Base-by-base conservation (phyloP, 2,797 vertebrate genomes). In the Peromyscus aztecus region DNA sequence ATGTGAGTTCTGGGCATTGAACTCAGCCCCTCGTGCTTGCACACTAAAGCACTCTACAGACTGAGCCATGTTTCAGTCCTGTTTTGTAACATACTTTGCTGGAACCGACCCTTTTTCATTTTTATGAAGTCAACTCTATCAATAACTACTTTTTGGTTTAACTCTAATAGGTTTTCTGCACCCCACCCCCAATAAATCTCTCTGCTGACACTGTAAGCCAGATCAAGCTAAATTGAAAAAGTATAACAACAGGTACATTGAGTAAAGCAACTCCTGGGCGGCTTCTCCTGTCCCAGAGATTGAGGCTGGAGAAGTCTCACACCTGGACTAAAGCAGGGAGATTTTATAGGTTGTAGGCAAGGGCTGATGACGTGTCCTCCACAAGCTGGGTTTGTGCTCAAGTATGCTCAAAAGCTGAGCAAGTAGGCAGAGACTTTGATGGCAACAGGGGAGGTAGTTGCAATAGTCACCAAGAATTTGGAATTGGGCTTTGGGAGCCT, bases 11-110 rank as follows among this genome's bases (percentile, higher is more conserved):
- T 46, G 6, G 34, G 78, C 34, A 61, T 29, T 82, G 37, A 83
- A 29, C 8, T 61, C 81, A 83, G 37, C 29, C 7, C 37, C 0
- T 21, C 9, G 1, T 16, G 63, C 11, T 52, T 67, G 12, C 31
- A n/a, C 21, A 13, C 3, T n/a, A 40, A 40, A 1, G 19, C 6
- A 49, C 21, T 34, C 49, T 24, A 9, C 11, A 67, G 43, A 85
- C 6, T 1, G 31, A 49, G 10, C 24, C 76, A 71, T 29, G 8
- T 76, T 93, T 85, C 40, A 88, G 59, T 69, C 10, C n/a, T 80
- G 81, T 84, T 96, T 93, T n/a, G 63, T 34, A 49, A 63, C 57
- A 82, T 71, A 85, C 85, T 81, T 95, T 94, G 6, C 27, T 73
- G 55, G 69, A 87, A 24, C 17, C 88, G 40, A 83, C 2, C 7